phyloP scores from a whole-genome alignment of 1,140 invertebrate species.

The Calycopis cecrops region DNA sequence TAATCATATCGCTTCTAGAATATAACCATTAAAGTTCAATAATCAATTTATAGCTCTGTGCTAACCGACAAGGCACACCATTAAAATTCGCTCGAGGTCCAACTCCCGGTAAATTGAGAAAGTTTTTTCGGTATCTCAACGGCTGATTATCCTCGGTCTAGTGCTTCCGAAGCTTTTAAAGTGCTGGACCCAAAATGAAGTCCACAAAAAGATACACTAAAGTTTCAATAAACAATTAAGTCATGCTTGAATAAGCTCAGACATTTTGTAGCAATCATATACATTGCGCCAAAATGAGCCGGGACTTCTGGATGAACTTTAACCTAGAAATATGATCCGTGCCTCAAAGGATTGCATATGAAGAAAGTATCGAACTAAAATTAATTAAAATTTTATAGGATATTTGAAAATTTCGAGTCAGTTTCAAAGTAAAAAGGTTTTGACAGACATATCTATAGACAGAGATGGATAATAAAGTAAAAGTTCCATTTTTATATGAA shows the following conservation, averaged over 20 bases:
- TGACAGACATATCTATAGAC: too few relatives aligned
- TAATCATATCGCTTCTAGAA: slow-evolving; percentile 1
- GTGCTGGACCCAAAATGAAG: neutral
- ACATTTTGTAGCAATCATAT: too few relatives aligned
- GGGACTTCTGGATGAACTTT: too few relatives aligned
- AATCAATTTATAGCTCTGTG: slow-evolving; percentile 27
- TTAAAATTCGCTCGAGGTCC: slow-evolving; percentile 30
- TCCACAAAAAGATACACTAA: slow-evolving; percentile 6
- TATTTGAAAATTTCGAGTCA: too few relatives aligned
- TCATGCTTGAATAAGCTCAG: neutral
- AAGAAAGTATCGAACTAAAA: too few relatives aligned
- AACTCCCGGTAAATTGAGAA: slow-evolving; percentile 31
- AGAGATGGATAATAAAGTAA: too few relatives aligned
- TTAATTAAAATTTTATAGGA: too few relatives aligned
- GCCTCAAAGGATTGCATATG: too few relatives aligned
- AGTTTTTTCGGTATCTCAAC: slow-evolving; percentile 21
- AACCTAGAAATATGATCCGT: too few relatives aligned
- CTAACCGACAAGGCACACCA: slow-evolving; percentile 16
- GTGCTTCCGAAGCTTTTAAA: slow-evolving; percentile 3
- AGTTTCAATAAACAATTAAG: slow-evolving; percentile 5
- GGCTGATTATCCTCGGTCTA: slow-evolving; percentile 8
- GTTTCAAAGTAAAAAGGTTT: too few relatives aligned
- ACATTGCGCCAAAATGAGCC: too few relatives aligned
- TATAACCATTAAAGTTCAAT: slow-evolving; percentile 3
- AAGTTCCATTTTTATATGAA: too few relatives aligned